phyloP scores from a whole-genome alignment of 2,888 invertebrate genomes.

The Cantharis nigra region DNA sequence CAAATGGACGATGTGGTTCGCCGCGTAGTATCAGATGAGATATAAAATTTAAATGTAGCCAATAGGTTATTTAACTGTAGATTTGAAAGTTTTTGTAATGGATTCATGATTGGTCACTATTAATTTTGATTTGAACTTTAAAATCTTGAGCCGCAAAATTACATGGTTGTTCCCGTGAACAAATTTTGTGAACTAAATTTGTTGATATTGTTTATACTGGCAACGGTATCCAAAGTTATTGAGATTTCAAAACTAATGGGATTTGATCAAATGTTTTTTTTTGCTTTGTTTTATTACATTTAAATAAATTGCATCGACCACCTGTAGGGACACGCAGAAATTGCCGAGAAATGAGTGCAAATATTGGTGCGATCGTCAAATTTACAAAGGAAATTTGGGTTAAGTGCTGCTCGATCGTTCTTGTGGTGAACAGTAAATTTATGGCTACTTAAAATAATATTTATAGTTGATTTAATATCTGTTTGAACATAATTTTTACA shows the following conservation, averaged over 20 bases:
- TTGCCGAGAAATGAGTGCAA: background rate
- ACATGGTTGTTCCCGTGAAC: background rate
- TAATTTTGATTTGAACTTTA: background rate
- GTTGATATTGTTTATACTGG: background rate
- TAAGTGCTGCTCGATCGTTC: background rate
- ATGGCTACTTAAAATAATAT: background rate
- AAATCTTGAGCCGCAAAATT: background rate
- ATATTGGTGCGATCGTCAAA: background rate
- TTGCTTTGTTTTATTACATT: background rate
- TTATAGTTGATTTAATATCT: background rate
- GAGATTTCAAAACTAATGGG: too few relatives aligned
- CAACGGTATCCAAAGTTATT: too few relatives aligned
- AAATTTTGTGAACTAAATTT: background rate
- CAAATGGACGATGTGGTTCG: background rate
- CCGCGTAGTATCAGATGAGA: background rate
- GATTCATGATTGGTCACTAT: background rate
- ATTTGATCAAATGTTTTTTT: too few relatives aligned
- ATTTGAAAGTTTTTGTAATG: background rate
- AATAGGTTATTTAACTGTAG: background rate
- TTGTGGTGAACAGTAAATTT: background rate
- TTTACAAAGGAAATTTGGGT: background rate
- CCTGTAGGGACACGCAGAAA: background rate
- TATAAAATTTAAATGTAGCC: background rate
- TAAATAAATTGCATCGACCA: background rate
- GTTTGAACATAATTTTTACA: background rate